phyloP scores from a whole-genome alignment of 2,888 invertebrate species.

The Cephus pygmeus region DNA sequence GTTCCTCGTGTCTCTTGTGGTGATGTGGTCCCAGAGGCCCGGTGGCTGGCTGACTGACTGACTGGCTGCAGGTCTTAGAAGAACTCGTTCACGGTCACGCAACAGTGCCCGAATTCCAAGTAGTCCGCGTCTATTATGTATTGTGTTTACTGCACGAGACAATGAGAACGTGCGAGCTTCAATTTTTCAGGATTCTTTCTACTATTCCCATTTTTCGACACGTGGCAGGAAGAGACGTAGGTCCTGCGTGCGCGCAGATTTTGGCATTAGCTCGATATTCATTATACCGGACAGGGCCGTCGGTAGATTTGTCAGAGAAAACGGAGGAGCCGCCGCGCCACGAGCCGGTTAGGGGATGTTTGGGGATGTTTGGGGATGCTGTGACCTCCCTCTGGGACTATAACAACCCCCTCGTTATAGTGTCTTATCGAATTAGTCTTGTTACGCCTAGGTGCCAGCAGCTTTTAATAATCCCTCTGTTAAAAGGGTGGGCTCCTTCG shows the following conservation, averaged over 20 bases:
- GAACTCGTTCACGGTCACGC: too few species aligned
- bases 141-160: too few species aligned
- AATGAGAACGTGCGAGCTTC: too few species aligned
- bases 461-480: not conserved
- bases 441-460: slow-evolving; percentile 14
- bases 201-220: too few species aligned
- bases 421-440: slow-evolving; percentile 58
- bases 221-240: not conserved
- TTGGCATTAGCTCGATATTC: not conserved
- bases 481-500: too few species aligned
- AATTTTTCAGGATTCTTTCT: too few species aligned
- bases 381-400: slow-evolving; percentile 27
- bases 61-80: too few species aligned
- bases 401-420: slow-evolving; percentile 60
- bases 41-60: too few species aligned
- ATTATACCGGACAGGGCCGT: not conserved
- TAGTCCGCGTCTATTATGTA: too few species aligned
- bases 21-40: too few species aligned
- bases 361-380: slow-evolving; percentile 33
- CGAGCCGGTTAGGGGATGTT: slow-evolving; percentile 28
- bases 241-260: not conserved
- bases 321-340: slow-evolving; percentile 14
- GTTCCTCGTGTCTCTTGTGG: too few species aligned
- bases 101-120: too few species aligned
- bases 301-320: not conserved